phyloP scores from a whole-genome alignment of 2,113 vertebrate species.

The Dromaius novaehollandiae region DNA sequence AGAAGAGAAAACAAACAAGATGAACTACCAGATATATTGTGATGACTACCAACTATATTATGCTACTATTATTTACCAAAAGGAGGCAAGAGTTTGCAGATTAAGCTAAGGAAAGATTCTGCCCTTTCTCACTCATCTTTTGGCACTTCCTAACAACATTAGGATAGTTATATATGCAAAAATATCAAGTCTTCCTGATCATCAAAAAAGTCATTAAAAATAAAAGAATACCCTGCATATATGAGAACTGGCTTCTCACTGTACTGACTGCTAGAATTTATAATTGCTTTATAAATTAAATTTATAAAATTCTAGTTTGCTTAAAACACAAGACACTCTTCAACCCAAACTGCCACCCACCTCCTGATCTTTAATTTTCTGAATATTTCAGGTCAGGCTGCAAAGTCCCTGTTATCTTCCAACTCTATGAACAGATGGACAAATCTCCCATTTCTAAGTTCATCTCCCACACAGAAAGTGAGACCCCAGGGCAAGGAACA shows the following conservation, averaged over 20 bases:
- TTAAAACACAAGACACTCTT: background rate
- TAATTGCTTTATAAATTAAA: background rate
- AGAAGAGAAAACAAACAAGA: background rate
- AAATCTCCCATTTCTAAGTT: background rate
- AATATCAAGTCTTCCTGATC: background rate
- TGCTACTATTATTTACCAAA: background rate
- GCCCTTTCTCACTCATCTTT: background rate
- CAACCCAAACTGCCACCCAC: background rate
- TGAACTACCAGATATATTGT: background rate
- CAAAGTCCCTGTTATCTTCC: background rate
- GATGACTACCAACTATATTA: background rate
- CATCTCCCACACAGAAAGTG: background rate
- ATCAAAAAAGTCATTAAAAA: background rate
- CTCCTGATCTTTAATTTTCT: background rate
- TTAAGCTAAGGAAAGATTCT: background rate
- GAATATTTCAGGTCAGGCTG: background rate
- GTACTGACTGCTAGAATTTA: background rate
- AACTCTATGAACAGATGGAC: background rate
- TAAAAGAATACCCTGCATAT: background rate
- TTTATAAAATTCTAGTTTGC: background rate
- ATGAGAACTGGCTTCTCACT: background rate
- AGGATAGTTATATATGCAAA: background rate
- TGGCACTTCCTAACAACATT: background rate
- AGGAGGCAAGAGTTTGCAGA: background rate
- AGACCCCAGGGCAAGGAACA: background rate